These are phyloP conservation scores for Microplitis manilae DNA, from an alignment of 2,888 invertebrate species.

Conservation along the genomic window DNA sequence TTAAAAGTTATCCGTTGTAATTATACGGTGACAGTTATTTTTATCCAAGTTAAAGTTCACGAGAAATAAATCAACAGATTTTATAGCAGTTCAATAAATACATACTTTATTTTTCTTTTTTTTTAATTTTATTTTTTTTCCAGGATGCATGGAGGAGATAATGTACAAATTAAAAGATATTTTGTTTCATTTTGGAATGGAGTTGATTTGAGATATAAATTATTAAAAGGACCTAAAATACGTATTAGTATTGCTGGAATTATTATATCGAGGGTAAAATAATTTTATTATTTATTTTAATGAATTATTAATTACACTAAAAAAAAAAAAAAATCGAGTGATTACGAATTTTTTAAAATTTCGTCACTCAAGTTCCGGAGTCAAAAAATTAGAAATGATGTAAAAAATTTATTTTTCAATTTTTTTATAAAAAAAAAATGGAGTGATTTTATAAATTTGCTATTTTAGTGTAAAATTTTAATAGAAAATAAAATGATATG, in stretches of 20 bases:
- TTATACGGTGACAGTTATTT: neutral
- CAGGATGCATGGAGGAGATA: conserved; percentile 84
- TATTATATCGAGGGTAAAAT: conserved; percentile 88
- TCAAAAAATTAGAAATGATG: no score
- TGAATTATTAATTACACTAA: no score
- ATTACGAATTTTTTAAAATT: no score
- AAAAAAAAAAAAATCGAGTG: no score
- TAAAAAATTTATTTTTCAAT: no score
- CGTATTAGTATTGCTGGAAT: conserved; percentile 95
- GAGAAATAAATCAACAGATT: neutral
- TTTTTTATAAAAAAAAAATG: no score
- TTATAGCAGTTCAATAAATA: neutral
- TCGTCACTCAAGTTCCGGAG: no score
- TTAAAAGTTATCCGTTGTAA: neutral
- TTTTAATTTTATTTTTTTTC: conserved; percentile 27
- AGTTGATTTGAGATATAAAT: conserved; percentile 92
- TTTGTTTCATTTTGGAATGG: conserved; percentile 98
- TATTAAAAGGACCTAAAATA: conserved; percentile 92
- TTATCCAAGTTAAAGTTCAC: neutral
- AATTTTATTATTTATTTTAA: conserved; percentile 26
- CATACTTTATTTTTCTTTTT: neutral
- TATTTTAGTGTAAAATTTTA: no score
- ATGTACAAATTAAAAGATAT: conserved; percentile 90
- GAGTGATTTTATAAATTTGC: no score
- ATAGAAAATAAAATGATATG: no score